phyloP scores from a whole-genome alignment of 1,140 invertebrate species.

The Tribolium madens region DNA sequence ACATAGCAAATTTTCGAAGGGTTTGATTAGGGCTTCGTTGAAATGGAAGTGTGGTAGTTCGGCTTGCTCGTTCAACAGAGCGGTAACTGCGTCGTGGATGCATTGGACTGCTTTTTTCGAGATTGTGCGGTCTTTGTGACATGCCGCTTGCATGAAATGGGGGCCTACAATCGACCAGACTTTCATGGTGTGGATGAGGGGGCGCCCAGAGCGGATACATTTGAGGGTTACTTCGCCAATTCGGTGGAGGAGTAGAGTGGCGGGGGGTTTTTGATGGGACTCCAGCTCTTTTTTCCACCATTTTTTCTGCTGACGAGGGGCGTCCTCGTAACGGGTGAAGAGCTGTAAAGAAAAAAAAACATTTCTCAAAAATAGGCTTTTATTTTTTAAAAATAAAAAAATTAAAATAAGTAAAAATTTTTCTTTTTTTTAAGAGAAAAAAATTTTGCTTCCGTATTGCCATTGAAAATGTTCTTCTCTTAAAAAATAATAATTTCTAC shows the following conservation, averaged over 20 bases:
- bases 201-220: constrained; percentile 86
- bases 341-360: constrained; percentile 49
- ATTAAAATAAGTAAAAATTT: too few species aligned
- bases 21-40: constrained; percentile 94
- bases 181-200: constrained; percentile 90
- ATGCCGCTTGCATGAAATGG: constrained; percentile 94
- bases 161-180: constrained; percentile 91
- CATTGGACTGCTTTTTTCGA: constrained; percentile 94
- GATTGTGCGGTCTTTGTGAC: constrained; percentile 88
- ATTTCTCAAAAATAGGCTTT: neutral
- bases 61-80: constrained; percentile 87
- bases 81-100: constrained; percentile 91
- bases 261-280: constrained; percentile 63
- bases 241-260: constrained; percentile 79
- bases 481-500: too few species aligned
- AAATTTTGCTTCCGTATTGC: too few species aligned
- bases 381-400: constrained; percentile 3
- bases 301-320: constrained; percentile 62
- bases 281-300: constrained; percentile 71
- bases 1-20: constrained; percentile 94
- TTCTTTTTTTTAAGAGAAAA: too few species aligned
- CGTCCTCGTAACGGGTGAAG: constrained; percentile 61
- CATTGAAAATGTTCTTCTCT: too few species aligned
- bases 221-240: constrained; percentile 89
- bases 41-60: constrained; percentile 95